These are phyloP conservation scores for Dicyrtoma fusca DNA, from an alignment of 2,888 invertebrate genomes.

Conservation along the genomic window DNA sequence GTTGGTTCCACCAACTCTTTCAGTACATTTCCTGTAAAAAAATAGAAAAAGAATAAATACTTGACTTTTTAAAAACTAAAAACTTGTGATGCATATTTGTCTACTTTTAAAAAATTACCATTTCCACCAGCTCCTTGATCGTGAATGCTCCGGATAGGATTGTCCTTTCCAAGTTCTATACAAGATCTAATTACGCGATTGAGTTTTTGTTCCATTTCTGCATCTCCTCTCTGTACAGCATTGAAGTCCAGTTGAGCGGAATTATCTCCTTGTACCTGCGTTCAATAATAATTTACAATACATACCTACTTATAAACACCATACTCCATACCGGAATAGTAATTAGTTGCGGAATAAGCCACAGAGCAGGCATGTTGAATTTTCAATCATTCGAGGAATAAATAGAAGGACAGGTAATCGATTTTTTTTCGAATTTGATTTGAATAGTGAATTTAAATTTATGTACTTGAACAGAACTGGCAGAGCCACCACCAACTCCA, in stretches of 20 bases:
- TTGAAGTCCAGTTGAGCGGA: slow-evolving; percentile 87
- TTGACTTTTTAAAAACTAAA: background rate
- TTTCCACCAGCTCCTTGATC: slow-evolving; percentile 99
- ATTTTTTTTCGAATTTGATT: too few species aligned
- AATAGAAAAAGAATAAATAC: background rate
- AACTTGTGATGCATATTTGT: background rate
- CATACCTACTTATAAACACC: background rate
- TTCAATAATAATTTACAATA: background rate
- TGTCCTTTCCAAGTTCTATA: slow-evolving; percentile 75
- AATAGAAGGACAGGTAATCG: too few species aligned
- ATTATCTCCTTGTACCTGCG: slow-evolving; percentile 81
- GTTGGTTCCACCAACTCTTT: slow-evolving; percentile 95
- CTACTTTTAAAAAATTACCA: slow-evolving; percentile 61
- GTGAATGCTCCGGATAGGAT: slow-evolving; percentile 94
- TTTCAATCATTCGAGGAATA: too few species aligned
- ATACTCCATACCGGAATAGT: too few species aligned
- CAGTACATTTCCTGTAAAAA: slow-evolving; percentile 85
- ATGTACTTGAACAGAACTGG: slow-evolving; percentile 81
- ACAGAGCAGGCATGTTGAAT: too few species aligned
- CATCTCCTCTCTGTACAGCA: slow-evolving; percentile 94
- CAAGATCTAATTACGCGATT: slow-evolving; percentile 93
- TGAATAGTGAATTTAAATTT: too few species aligned
- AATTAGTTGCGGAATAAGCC: too few species aligned
- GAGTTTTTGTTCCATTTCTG: slow-evolving; percentile 98
- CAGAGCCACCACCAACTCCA: slow-evolving; percentile 98